Conservation (phyloP, 2,797 vertebrate species). For the Telmatherina bonti region DNA sequence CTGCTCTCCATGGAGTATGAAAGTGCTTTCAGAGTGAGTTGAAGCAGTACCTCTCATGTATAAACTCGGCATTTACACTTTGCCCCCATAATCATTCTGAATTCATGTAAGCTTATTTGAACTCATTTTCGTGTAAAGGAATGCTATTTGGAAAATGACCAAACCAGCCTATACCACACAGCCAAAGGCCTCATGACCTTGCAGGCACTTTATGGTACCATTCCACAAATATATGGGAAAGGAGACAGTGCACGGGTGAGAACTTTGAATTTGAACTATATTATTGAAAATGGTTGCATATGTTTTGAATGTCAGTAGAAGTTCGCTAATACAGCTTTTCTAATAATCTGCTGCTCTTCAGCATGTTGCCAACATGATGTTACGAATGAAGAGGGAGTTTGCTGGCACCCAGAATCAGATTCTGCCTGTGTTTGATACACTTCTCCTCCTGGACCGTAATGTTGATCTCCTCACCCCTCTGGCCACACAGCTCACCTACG, state of each 20-base stretch:
- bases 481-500: conserved; percentile 96
- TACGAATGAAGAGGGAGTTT: conserved; percentile 97
- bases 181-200: conserved; percentile 98
- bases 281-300: neutral
- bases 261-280: neutral
- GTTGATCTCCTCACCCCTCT: conserved; percentile 94
- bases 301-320: neutral
- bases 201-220: conserved; percentile 96
- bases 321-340: neutral
- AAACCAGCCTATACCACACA: conserved; percentile 96
- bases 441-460: conserved; percentile 93
- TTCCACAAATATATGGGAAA: conserved; percentile 97
- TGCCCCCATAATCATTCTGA: neutral
- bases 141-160: conserved; percentile 97
- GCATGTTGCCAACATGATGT: conserved; percentile 99
- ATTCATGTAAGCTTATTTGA: neutral
- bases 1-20: conserved; percentile 98
- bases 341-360: conserved; percentile 58
- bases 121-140: conserved; percentile 80
- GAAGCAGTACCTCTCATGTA: neutral
- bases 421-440: conserved; percentile 95
- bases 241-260: conserved; percentile 95
- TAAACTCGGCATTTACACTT: neutral
- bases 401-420: conserved; percentile 94
- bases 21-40: conserved; percentile 90